Evolutionary conservation across 2,888 invertebrate species (phyloP).

Genomic region (Drosophila percnosoma): DNA sequence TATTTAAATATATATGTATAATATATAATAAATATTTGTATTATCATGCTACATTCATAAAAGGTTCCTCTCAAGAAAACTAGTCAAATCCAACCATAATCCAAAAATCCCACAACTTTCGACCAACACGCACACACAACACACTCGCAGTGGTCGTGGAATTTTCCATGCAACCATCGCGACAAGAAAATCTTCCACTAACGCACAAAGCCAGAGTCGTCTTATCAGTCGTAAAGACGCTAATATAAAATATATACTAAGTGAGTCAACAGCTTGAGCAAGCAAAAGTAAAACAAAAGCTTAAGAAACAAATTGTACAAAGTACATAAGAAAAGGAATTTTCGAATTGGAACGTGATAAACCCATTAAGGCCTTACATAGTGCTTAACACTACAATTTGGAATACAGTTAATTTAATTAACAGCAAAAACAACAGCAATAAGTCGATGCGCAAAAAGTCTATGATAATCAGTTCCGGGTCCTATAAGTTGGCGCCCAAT

Average conservation of each 20-base stretch:
- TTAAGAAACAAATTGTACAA: background rate
- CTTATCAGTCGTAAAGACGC: conserved; percentile 45
- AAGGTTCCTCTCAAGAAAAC: background rate
- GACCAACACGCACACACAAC: background rate
- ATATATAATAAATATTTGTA: background rate
- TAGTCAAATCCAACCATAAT: background rate
- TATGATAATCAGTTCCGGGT: conserved; percentile 32
- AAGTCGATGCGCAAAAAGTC: conserved; percentile 1
- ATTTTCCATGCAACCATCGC: conserved; percentile 58
- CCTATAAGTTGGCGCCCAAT: conserved; percentile 26
- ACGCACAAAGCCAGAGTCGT: conserved; percentile 45
- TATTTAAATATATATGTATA: background rate
- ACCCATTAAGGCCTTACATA: conserved; percentile 8
- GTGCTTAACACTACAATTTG: background rate
- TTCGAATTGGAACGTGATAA: conserved; percentile 2
- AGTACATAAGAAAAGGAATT: background rate
- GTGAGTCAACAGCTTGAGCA: conserved; percentile 2
- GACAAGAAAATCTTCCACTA: conserved; percentile 59
- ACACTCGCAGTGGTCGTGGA: conserved; percentile 41
- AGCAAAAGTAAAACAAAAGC: background rate
- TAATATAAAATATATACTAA: conserved; percentile 7
- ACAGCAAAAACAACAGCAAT: background rate
- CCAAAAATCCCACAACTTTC: conserved; percentile 1
- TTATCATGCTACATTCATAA: background rate
- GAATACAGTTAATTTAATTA: conserved; percentile 13